These are phyloP conservation scores for Onychomys leucogaster DNA, from an alignment of 2,797 vertebrate species.

Conservation along the genomic window DNA sequence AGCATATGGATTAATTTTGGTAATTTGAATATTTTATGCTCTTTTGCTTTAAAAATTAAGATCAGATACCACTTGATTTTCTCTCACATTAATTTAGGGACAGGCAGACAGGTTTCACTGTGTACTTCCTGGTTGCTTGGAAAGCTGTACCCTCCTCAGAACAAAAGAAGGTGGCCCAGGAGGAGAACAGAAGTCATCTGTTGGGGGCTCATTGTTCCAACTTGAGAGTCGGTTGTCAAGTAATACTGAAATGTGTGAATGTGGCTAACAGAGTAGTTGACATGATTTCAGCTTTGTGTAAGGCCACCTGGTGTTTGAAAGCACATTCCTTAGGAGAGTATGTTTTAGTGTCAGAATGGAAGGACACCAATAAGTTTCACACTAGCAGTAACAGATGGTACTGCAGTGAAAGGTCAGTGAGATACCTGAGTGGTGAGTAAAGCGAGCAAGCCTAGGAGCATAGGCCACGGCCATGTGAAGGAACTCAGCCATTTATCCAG, in stretches of 20 bases:
- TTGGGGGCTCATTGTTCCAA: background rate
- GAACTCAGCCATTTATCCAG: background rate
- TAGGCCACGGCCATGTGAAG: background rate
- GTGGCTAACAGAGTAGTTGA: background rate
- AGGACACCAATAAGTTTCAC: conserved; percentile 3
- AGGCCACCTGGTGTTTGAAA: conserved; percentile 4
- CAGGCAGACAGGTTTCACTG: background rate
- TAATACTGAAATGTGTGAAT: background rate
- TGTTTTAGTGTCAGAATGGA: conserved; percentile 31
- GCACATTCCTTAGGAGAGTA: background rate
- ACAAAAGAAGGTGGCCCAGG: background rate
- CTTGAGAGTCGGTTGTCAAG: background rate
- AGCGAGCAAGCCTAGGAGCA: background rate
- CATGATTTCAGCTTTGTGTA: conserved; percentile 2
- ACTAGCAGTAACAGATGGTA: background rate
- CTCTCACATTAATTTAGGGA: background rate
- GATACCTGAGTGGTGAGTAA: background rate
- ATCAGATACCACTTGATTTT: conserved; percentile 21
- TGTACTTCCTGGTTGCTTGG: background rate
- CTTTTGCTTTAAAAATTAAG: conserved; percentile 51
- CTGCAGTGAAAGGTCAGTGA: conserved; percentile 50
- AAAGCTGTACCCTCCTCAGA: background rate
- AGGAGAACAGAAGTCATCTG: background rate
- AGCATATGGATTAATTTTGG: conserved; percentile 40
- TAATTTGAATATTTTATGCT: background rate